phyloP scores from a whole-genome alignment of 2,113 vertebrate genomes.

The Sinocyclocheilus rhinocerous region DNA sequence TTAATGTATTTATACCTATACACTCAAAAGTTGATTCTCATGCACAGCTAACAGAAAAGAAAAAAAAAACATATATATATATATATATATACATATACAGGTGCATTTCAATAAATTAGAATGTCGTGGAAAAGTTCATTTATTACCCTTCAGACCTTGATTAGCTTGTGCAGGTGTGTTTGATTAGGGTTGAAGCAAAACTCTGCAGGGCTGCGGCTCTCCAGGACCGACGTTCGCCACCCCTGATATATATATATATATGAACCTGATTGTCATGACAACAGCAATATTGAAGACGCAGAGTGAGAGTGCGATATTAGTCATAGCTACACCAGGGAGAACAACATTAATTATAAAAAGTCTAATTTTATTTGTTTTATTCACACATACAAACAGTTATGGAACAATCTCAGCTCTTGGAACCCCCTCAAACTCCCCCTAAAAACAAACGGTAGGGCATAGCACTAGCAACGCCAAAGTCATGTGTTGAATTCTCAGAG shows the following conservation, averaged over 20 bases:
- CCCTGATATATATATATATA: too few species aligned
- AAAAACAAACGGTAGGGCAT: background rate
- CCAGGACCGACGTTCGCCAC: too few species aligned
- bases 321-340: background rate
- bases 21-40: background rate
- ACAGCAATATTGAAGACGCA: too few species aligned
- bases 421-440: background rate
- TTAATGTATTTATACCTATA: background rate
- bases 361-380: background rate
- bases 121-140: too few species aligned
- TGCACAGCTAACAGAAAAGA: background rate
- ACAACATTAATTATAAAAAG: background rate
- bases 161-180: too few species aligned
- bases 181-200: too few species aligned
- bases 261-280: too few species aligned
- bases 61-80: too few species aligned
- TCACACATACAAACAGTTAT: background rate
- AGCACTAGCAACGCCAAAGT: background rate
- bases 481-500: background rate
- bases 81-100: too few species aligned
- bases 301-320: background rate
- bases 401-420: background rate
- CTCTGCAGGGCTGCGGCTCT: too few species aligned
- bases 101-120: too few species aligned
- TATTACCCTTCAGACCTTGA: too few species aligned